These are phyloP conservation scores for Avahi laniger DNA, from an alignment of 2,797 vertebrate genomes.

Conservation along the genomic window DNA sequence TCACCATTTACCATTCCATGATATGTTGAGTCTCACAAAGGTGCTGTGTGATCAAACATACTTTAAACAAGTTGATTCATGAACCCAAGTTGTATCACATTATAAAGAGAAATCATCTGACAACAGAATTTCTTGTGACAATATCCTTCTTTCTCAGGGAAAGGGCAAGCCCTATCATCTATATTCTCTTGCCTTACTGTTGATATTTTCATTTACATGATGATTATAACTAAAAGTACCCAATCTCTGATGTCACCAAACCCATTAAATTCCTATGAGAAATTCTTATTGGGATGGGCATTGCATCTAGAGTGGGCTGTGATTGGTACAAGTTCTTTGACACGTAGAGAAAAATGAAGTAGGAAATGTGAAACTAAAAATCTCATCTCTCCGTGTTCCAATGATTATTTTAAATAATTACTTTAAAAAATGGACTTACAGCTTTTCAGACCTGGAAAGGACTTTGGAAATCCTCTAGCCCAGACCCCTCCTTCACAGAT, in stretches of 20 bases:
- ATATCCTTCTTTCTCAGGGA: not conserved
- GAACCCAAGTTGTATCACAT: slow-evolving; percentile 23
- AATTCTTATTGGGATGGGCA: not conserved
- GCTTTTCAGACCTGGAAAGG: not conserved
- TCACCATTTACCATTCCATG: not conserved
- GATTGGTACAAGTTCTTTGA: not conserved
- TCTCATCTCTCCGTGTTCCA: slow-evolving; percentile 8
- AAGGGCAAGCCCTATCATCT: not conserved
- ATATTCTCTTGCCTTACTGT: not conserved
- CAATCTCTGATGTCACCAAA: slow-evolving; percentile 26
- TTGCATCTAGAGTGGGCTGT: not conserved
- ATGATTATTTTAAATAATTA: not conserved
- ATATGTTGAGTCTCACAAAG: not conserved
- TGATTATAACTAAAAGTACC: slow-evolving; percentile 42
- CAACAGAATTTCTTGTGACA: slow-evolving; percentile 35
- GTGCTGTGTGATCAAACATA: not conserved
- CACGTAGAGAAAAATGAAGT: not conserved
- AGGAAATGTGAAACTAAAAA: slow-evolving; percentile 26
- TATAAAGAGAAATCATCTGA: not conserved
- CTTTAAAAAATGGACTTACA: not conserved
- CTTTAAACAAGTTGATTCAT: slow-evolving; percentile 2
- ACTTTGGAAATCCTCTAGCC: not conserved
- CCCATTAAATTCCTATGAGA: not conserved
- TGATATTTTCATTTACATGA: slow-evolving; percentile 35
- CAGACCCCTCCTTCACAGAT: not conserved